Conservation (phyloP, 2,113 vertebrate genomes). For the Odocoileus hemionus region DNA sequence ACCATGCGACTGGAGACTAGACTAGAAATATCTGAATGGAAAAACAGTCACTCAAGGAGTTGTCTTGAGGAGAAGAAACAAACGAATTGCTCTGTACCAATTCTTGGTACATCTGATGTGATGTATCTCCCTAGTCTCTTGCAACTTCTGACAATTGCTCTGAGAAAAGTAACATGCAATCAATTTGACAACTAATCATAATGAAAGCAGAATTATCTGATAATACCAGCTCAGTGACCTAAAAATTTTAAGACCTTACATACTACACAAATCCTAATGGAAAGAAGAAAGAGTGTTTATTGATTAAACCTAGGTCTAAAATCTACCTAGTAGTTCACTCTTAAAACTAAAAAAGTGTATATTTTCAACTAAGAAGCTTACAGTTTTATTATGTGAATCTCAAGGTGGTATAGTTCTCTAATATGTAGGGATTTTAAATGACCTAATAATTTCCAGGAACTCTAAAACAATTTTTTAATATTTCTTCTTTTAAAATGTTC, state of each 20-base stretch:
- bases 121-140: background rate
- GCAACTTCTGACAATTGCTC: background rate
- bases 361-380: background rate
- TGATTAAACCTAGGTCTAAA: background rate
- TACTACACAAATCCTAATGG: background rate
- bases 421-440: background rate
- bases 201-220: background rate
- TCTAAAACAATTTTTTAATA: background rate
- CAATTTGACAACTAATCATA: background rate
- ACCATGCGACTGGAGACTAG: background rate
- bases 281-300: background rate
- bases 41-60: background rate
- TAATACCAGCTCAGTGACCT: background rate
- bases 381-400: background rate
- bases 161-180: background rate
- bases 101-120: background rate
- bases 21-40: background rate
- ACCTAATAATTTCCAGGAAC: background rate
- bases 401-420: background rate
- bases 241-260: background rate
- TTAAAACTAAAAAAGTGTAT: background rate
- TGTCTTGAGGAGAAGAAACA: background rate
- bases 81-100: background rate
- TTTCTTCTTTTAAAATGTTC: conserved; percentile 23
- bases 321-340: background rate